Evolutionary conservation across 1,140 invertebrate species (phyloP).

Genomic region (Pseudoatta argentina): DNA sequence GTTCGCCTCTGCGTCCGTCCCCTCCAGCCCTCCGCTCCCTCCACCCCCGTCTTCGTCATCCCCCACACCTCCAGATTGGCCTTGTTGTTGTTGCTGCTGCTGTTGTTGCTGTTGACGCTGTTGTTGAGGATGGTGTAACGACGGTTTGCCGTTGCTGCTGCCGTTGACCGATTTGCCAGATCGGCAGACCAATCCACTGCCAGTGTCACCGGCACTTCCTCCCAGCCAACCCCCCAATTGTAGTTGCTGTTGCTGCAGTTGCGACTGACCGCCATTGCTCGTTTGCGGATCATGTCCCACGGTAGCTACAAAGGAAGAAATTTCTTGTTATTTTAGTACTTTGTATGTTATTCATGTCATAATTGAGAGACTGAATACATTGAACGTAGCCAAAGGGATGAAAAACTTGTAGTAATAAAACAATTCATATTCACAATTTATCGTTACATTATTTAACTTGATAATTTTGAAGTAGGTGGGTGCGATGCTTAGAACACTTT

Average conservation of each 20-base stretch:
- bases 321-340: background rate
- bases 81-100: constrained; percentile 76
- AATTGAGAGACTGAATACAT: background rate
- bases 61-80: constrained; percentile 79
- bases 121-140: constrained; percentile 72
- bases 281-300: constrained; percentile 82
- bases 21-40: constrained; percentile 90
- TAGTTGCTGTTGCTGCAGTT: constrained; percentile 72
- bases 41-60: constrained; percentile 85
- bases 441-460: background rate
- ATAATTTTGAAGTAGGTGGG: too few species aligned
- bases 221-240: constrained; percentile 64
- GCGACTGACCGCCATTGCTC: constrained; percentile 76
- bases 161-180: constrained; percentile 66
- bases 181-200: constrained; percentile 55
- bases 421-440: background rate
- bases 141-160: constrained; percentile 73
- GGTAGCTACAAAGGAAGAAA: constrained; percentile 73
- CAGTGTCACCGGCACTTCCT: constrained; percentile 61
- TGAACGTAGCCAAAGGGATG: background rate
- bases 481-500: too few species aligned
- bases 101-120: constrained; percentile 62
- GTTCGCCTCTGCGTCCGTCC: constrained; percentile 95
- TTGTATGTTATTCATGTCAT: background rate
- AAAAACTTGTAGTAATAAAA: background rate